A percentile compares a stretch with the other conserved stretches of the same genome.
These are phyloP conservation scores for Augochlora pura DNA, from an alignment of 1,140 invertebrate genomes.

Conservation along the genomic window DNA sequence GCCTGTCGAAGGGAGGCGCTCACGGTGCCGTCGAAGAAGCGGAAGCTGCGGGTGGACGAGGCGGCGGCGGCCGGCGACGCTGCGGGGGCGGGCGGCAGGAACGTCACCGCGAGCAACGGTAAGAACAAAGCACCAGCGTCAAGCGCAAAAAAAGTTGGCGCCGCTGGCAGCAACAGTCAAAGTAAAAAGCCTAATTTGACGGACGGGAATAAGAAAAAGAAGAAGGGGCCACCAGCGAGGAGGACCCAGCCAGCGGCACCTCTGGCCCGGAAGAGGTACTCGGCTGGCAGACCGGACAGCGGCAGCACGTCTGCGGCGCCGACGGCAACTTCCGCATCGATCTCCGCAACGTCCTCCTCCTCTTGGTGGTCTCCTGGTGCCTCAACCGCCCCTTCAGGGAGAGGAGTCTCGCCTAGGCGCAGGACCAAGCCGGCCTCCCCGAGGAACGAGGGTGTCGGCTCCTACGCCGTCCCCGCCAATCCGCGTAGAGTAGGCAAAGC, in stretches of 20 bases:
- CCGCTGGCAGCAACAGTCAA: conserved; percentile 54
- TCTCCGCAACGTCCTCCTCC: conserved; percentile 47
- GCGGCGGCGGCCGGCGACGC: neutral
- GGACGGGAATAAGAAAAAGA: conserved; percentile 63
- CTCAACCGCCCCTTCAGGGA: conserved; percentile 50
- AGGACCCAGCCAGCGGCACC: conserved; percentile 33
- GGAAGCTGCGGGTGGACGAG: conserved; percentile 72
- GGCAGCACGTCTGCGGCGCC: conserved; percentile 40
- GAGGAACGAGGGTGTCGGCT: neutral
- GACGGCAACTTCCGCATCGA: conserved; percentile 31
- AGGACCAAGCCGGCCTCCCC: conserved; percentile 11
- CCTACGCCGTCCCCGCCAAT: neutral
- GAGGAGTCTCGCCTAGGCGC: conserved; percentile 42
- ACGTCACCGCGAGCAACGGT: conserved; percentile 53
- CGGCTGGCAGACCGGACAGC: conserved; percentile 31
- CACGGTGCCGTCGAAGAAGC: conserved; percentile 69
- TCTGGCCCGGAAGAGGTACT: conserved; percentile 44
- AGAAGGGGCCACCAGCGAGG: conserved; percentile 34
- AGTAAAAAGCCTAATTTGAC: conserved; percentile 68
- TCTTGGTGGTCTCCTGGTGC: conserved; percentile 57
- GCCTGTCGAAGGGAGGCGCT: conserved; percentile 66
- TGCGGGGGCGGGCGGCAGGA: conserved; percentile 24
- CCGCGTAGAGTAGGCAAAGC: conserved; percentile 30
- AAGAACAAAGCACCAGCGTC: conserved; percentile 61
- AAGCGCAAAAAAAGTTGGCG: conserved; percentile 59